Evolutionary conservation across 2,888 invertebrate species (phyloP).

Genomic region (Leuctra nigra): DNA sequence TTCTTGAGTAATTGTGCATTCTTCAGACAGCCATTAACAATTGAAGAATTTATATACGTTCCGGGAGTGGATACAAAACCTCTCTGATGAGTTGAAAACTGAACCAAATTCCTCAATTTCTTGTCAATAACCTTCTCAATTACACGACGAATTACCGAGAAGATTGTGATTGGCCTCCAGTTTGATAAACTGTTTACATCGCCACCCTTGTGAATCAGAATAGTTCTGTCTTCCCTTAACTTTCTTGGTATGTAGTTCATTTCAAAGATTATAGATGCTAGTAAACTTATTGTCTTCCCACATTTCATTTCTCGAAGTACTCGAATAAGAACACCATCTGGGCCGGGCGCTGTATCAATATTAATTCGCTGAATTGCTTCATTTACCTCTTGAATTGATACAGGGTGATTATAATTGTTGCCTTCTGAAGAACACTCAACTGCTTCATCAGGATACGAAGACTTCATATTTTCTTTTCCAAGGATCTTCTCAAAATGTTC

Average conservation of each 20-base stretch:
- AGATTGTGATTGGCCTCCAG: not conserved
- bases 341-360: not conserved
- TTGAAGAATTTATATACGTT: not conserved
- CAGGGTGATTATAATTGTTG: not conserved
- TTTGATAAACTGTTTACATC: not conserved
- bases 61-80: constrained; percentile 1
- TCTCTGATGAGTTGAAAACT: not conserved
- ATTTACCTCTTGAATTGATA: not conserved
- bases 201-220: constrained; percentile 1
- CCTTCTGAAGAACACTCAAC: too few relatives aligned
- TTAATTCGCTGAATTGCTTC: not conserved
- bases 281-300: not conserved
- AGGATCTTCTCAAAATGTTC: not conserved
- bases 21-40: too few relatives aligned
- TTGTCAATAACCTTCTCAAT: too few relatives aligned
- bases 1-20: not conserved
- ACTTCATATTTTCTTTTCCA: not conserved
- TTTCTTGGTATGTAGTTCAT: not conserved
- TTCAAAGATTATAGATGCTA: not conserved
- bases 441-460: not conserved
- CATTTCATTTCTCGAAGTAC: not conserved
- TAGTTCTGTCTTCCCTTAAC: not conserved
- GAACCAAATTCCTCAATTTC: too few relatives aligned
- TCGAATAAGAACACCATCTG: not conserved
- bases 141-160: not conserved